Conservation (phyloP, 1,140 invertebrate genomes). For the Euura lappo region DNA sequence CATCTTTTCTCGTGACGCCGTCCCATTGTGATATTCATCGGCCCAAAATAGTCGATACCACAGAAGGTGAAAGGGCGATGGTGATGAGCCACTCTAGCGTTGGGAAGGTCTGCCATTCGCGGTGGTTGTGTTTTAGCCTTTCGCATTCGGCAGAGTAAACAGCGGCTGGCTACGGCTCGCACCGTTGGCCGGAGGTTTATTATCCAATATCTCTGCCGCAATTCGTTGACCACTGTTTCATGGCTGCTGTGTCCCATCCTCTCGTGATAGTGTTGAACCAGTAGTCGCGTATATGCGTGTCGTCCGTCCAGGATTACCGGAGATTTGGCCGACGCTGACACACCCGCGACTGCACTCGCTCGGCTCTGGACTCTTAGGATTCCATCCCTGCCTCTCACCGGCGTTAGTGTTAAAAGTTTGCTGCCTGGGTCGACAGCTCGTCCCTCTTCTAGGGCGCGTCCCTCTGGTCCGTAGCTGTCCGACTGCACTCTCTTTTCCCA, state of each 20-base stretch:
- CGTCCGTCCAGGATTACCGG: slow-evolving; percentile 13
- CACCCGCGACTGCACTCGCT: background rate
- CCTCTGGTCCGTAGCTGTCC: slow-evolving; percentile 13
- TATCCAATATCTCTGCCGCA: slow-evolving; percentile 28
- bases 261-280: slow-evolving; percentile 23
- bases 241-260: slow-evolving; percentile 22
- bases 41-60: slow-evolving; percentile 40
- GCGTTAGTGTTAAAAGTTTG: background rate
- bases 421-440: background rate
- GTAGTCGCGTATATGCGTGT: slow-evolving; percentile 19
- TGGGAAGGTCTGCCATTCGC: slow-evolving; percentile 39
- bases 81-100: slow-evolving; percentile 10
- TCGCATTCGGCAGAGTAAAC: slow-evolving; percentile 27
- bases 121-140: slow-evolving; percentile 25
- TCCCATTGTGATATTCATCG: slow-evolving; percentile 31
- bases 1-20: slow-evolving; percentile 37
- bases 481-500: slow-evolving; percentile 11
- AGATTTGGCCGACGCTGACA: background rate
- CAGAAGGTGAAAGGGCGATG: slow-evolving; percentile 31
- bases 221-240: slow-evolving; percentile 16
- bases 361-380: slow-evolving; percentile 20
- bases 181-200: slow-evolving; percentile 1
- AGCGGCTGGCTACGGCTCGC: background rate
- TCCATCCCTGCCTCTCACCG: background rate
- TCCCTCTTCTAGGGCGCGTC: background rate